Base-by-base conservation (phyloP, 2,113 vertebrate genomes). In the Trinectes maculatus region DNA sequence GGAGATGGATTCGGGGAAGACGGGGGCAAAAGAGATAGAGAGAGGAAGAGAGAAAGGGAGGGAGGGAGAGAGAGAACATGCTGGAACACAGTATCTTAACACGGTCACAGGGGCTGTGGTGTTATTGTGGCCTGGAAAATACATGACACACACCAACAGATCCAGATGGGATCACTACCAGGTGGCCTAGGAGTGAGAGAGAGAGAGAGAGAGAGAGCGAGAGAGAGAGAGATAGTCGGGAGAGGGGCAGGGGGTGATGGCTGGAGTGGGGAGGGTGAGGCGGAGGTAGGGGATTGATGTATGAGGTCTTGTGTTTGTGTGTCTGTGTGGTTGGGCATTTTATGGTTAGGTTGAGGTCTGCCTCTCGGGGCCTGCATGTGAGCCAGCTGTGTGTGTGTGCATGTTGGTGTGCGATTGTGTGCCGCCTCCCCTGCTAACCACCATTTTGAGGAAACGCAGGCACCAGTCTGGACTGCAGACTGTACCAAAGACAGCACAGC, bases 71-170 rank as follows among this genome's bases (percentile, higher is more conserved):
- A 21, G 49, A 70, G 43, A 19, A 60, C 37, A 51, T 44, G 70
- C 31, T 33, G 29, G 53, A 58, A 60, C 64, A 42, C 8, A 19
- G 65, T 22, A 39, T 78, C 48, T 71, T 75, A 77, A 82, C 79
- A 29, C 76, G 65, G 73, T 88, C 80, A 80, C 36, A 29, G 60
- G 57, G 65, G 46, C 63, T 36, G 24, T 28, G 53, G 65, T 79
- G 60, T 74, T 85, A 71, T 74, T 82, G 73, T 78, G 53, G 40
- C 66, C 64, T 85, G 84, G n/a, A 71, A 79, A 85, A 69, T 52
- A 67, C 42, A 77, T 67, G 62, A 57, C 72, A 82, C 55, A 72
- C 58, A 57, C 65, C 54, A 57, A 26, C 18, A 84, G 69, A 64
- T 68, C 73, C 72, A 80, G 57, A 65, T 71, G 44, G 57, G 61